Base-by-base conservation (phyloP, 2,797 vertebrate species). In the Alcedo atthis region DNA sequence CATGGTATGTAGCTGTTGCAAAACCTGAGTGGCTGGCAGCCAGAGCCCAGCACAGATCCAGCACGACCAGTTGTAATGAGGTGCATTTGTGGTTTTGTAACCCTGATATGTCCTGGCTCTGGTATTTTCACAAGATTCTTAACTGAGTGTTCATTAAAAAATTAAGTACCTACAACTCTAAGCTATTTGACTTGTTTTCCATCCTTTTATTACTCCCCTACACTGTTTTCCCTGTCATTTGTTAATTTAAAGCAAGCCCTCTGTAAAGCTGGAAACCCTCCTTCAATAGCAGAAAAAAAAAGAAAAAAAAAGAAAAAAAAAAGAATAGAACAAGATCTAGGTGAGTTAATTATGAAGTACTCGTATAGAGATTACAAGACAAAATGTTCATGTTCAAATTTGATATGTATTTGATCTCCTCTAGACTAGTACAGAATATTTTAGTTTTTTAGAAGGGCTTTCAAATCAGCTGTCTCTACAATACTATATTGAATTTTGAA, bases 391-490 rank as follows among this genome's bases (percentile, higher is more conserved):
- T 63, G 8, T 57, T 71, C 73, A 67, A 80, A 28, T 83, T 51
- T 89, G 28, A 11, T 67, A 66, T 6, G 4, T 87, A 45, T 88
- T 93, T 66, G 28, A 46, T 89, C 45, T 89, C 37, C 42, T 2
- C n/a, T 32, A 68, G 58, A 75, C 37, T 37, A 70, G 68, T 61
- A 74, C 22, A 75, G 45, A 85, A 28, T 73, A 73, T 90, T 87
- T 83, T 37, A 55, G 66, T 95, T 95, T 91, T 89, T 63, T 37
- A 35, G 71, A 90, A 88, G 16, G 48, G 17, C 45, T 46, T 82
- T 93, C 26, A 77, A 18, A 80, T 77, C 54, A 55, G 8, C 35
- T 92, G 25, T 84, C 30, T 89, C 32, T 90, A 26, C 35, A 78
- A 43, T 70, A 46, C 66, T 68, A 61, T 28, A 78, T 7, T 93